Conservation (phyloP, 2,797 vertebrate species). For the Prionace glauca region DNA sequence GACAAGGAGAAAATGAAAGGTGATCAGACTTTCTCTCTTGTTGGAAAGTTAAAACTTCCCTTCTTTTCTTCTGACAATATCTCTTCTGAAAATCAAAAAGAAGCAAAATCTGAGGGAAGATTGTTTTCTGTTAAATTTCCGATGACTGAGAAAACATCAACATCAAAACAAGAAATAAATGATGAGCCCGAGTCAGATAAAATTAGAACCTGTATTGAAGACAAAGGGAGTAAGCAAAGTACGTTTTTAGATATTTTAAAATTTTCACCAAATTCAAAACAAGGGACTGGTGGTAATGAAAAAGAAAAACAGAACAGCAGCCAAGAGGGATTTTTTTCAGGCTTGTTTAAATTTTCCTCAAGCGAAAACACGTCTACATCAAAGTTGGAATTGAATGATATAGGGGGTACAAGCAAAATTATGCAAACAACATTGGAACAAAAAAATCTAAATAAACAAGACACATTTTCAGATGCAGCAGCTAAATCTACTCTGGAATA, state of each 20-base stretch:
- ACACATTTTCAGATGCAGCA: slow-evolving; percentile 12
- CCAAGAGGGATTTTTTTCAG: slow-evolving; percentile 65
- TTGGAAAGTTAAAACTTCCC: slow-evolving; percentile 58
- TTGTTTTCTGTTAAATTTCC: slow-evolving; percentile 69
- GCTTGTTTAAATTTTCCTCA: slow-evolving; percentile 62
- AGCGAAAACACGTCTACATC: slow-evolving; percentile 52
- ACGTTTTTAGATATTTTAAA: slow-evolving; percentile 11
- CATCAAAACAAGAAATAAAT: slow-evolving; percentile 2
- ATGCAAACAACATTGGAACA: background rate
- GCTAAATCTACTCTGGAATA: slow-evolving; percentile 30
- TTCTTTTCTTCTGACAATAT: slow-evolving; percentile 64
- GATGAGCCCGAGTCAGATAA: background rate
- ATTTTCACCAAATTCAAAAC: background rate
- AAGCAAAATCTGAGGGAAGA: slow-evolving; percentile 53
- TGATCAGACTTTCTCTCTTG: slow-evolving; percentile 52
- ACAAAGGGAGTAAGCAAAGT: slow-evolving; percentile 4
- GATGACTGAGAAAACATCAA: slow-evolving; percentile 50
- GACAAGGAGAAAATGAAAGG: slow-evolving; percentile 50
- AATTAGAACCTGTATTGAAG: background rate
- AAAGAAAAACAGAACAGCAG: slow-evolving; percentile 50
- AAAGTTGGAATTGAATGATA: slow-evolving; percentile 48
- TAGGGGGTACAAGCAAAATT: background rate
- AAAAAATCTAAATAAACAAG: background rate
- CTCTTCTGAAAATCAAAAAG: slow-evolving; percentile 51
- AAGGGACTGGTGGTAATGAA: slow-evolving; percentile 40